A percentile compares a stretch with the other conserved stretches of the same genome.
These are phyloP conservation scores for Galemys pyrenaicus DNA, from an alignment of 2,113 vertebrate species.

Conservation along the genomic window DNA sequence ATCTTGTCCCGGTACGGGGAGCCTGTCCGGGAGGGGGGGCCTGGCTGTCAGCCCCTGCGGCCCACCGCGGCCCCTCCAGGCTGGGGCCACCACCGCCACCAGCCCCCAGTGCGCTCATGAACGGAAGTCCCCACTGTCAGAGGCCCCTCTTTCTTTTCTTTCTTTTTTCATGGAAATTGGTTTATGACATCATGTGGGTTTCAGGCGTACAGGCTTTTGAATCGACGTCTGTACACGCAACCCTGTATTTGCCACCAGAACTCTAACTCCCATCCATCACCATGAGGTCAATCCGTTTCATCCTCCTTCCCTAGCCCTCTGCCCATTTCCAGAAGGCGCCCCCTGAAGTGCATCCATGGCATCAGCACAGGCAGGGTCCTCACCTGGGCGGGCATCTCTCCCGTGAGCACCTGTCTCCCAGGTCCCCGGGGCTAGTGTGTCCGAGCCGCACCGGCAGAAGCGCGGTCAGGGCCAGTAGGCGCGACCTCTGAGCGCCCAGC, in stretches of 20 bases:
- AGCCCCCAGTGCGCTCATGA: not conserved
- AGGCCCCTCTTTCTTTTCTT: not conserved
- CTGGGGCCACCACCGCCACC: accelerated
- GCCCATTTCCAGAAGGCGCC: not conserved
- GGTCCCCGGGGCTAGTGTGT: accelerated
- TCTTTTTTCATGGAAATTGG: not conserved
- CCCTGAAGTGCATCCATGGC: not conserved
- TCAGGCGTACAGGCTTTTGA: not conserved
- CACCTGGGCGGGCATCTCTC: not conserved
- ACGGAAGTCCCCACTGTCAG: too few relatives aligned
- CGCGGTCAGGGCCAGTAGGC: not conserved
- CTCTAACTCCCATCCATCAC: not conserved
- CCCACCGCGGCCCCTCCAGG: accelerated
- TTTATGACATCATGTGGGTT: not conserved
- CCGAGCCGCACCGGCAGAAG: not conserved
- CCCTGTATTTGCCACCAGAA: too few relatives aligned
- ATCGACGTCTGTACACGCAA: not conserved
- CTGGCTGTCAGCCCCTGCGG: accelerated
- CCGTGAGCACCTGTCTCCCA: not conserved
- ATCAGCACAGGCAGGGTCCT: not conserved
- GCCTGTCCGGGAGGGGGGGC: slow-evolving; percentile 83
- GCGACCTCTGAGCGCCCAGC: not conserved
- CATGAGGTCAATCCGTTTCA: not conserved
- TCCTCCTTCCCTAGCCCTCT: not conserved
- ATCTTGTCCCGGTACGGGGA: slow-evolving; percentile 99